Conservation (phyloP, 2,797 vertebrate species). For the Ptychobarbus kaznakovi region DNA sequence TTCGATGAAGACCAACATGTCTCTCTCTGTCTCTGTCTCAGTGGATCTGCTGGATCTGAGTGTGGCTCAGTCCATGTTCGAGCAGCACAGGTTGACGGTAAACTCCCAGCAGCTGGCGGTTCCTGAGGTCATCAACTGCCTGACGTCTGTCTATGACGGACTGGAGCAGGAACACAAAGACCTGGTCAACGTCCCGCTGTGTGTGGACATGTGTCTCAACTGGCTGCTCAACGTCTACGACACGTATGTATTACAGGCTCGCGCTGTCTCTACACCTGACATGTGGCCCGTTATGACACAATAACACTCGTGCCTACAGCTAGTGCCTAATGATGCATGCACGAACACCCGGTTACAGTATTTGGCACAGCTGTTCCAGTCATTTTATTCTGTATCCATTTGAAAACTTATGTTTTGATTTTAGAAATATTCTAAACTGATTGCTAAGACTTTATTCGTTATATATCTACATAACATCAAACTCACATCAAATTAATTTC, state of each 20-base stretch:
- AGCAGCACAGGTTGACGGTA: conserved; percentile 90
- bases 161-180: conserved; percentile 93
- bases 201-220: conserved; percentile 97
- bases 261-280: not conserved
- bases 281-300: not conserved
- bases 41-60: conserved; percentile 94
- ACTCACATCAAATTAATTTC: not conserved
- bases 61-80: conserved; percentile 90
- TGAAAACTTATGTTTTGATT: not conserved
- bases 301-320: not conserved
- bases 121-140: conserved; percentile 92
- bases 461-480: not conserved
- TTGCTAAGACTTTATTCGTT: not conserved
- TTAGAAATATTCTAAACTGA: not conserved
- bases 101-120: conserved; percentile 90
- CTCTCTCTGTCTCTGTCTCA: conserved; percentile 58
- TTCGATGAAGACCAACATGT: too few species aligned
- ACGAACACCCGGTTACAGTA: not conserved
- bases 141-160: conserved; percentile 91
- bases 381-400: not conserved
- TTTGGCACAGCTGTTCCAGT: not conserved
- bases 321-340: not conserved
- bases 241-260: conserved; percentile 80
- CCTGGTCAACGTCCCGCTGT: conserved; percentile 94
- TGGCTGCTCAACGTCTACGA: conserved; percentile 98